Evolutionary conservation across 2,797 vertebrate species (phyloP).

Genomic region (Ptychobarbus kaznakovi): DNA sequence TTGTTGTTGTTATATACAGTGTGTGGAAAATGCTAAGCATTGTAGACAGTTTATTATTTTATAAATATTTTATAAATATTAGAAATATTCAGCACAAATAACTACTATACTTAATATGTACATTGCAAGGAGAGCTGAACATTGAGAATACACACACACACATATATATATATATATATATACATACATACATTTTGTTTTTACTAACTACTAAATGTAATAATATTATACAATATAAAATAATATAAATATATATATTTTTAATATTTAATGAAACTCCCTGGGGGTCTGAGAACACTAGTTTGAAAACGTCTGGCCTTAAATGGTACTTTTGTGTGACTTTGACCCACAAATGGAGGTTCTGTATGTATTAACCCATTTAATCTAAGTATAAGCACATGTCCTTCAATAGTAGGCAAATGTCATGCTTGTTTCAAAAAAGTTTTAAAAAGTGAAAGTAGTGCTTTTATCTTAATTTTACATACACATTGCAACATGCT

Average conservation of each 20-base stretch:
- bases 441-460: background rate
- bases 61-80: too few relatives aligned
- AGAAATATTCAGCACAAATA: background rate
- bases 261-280: background rate
- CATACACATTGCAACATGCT: background rate
- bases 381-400: background rate
- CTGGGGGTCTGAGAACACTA: background rate
- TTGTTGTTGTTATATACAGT: background rate
- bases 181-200: too few relatives aligned
- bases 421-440: background rate
- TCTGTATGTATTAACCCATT: constrained; percentile 20
- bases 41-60: background rate
- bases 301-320: background rate
- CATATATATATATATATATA: too few relatives aligned
- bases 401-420: background rate
- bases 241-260: background rate
- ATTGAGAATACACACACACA: too few relatives aligned
- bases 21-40: background rate
- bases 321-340: constrained; percentile 50
- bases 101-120: background rate
- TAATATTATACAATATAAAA: background rate
- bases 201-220: background rate
- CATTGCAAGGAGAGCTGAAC: background rate
- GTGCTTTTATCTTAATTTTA: background rate
- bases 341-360: constrained; percentile 71